Base-by-base conservation (phyloP, 2,888 invertebrate genomes). In the Clepsis dumicolana region DNA sequence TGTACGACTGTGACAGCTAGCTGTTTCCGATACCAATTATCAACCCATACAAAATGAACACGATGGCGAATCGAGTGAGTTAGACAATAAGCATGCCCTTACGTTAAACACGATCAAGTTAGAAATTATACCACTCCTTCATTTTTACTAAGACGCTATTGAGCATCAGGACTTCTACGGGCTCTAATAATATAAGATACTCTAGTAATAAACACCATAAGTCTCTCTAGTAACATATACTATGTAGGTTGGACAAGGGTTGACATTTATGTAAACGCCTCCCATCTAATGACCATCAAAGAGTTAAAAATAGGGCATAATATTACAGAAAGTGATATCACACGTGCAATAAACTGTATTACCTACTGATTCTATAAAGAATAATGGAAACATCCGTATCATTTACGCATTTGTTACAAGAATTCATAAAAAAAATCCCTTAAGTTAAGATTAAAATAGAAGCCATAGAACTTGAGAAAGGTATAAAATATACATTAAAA, bases 181-280 rank as follows among this genome's bases (percentile, higher is more conserved):
- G 8, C 29, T 32, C 32, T 35, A 35, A 35, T 12, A 10, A 41
- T 18, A 44, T 44, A 44, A 18, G 44, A 18, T 14, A 27, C 16
- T 27, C n/a, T 41, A 41, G 18, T 59, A 59, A 59, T 59, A 38
- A 38, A 38, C 35, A 25, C 10, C 48, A 21, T 12, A 48, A 41
- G n/a, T n/a, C n/a, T n/a, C n/a, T n/a, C n/a, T n/a, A n/a, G n/a
- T n/a, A n/a, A 16, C 50, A 50, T 41, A 70, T 57, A 32, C 52
- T 60, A 70, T 29, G 61, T 65, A 65, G 27, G 50, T 50, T 52
- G 25, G 57, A 63, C 44, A 66, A 70, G 66, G 70, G 70, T 70
- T 70, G 70, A 66, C 66, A 70, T 70, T 70, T 70, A 70, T 59
- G 70, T 62, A 52, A n/a, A 35, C 70, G 41, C 44, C 59, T 41